Percentiles rank a stretch among this genome's conserved stretches.
Evolutionary conservation across 37 sponge, comb jelly and placozoan species (phyloP).

Genomic region (Beroe forskalii): DNA sequence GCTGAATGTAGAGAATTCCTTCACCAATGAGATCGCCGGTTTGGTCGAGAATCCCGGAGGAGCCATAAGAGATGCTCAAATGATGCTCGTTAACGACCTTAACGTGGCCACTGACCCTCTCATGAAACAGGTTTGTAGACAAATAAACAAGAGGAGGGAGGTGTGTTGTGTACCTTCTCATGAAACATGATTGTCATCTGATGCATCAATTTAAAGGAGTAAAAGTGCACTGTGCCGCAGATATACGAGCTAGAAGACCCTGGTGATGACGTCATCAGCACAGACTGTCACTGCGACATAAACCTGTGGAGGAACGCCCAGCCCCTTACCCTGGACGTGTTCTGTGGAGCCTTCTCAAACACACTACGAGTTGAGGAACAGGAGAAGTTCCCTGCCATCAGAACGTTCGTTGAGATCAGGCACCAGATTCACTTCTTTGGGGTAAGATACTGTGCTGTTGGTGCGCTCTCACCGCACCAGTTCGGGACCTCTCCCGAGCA

Average conservation of each 20-base stretch:
- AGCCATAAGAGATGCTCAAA: conserved; percentile 7
- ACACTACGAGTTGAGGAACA: background rate
- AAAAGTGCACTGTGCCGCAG: background rate
- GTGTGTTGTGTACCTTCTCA: too few species aligned
- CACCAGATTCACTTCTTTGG: background rate
- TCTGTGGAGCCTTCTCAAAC: background rate
- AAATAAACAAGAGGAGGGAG: too few species aligned
- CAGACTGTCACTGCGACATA: background rate
- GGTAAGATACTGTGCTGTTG: too few species aligned
- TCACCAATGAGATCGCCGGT: background rate
- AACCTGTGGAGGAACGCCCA: conserved; percentile 21
- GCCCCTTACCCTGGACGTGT: background rate
- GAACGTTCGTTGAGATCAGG: background rate
- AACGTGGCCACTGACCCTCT: conserved; percentile 34
- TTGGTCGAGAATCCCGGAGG: background rate
- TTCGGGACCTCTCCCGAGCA: too few species aligned
- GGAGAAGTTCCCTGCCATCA: background rate
- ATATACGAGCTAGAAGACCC: conserved; percentile 2
- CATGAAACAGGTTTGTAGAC: background rate
- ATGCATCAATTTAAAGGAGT: too few species aligned
- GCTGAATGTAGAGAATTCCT: background rate
- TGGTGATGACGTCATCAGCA: background rate
- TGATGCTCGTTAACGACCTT: background rate
- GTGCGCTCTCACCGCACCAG: too few species aligned
- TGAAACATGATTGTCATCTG: too few species aligned